Evolutionary conservation across 2,113 vertebrate genomes (phyloP).

Genomic region (Orthochromis malagaraziensis): DNA sequence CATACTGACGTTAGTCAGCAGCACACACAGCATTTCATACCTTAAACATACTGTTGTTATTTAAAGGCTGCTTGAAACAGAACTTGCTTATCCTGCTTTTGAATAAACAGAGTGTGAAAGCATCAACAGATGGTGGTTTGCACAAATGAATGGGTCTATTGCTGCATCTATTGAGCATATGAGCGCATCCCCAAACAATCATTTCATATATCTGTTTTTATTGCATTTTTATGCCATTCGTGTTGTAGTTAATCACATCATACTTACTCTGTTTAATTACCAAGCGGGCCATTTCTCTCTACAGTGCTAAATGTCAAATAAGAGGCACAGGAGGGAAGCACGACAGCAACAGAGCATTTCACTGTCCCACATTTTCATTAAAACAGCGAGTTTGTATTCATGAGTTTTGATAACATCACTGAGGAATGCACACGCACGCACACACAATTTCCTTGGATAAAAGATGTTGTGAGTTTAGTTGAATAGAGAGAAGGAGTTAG

Average conservation of each 20-base stretch:
- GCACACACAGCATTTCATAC: neutral
- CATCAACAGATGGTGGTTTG: neutral
- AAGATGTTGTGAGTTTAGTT: slow-evolving; percentile 23
- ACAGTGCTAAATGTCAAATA: slow-evolving; percentile 49
- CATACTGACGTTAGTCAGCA: neutral
- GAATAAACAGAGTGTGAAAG: neutral
- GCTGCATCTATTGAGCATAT: neutral
- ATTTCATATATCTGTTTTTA: slow-evolving; percentile 16
- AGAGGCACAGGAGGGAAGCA: slow-evolving; percentile 30
- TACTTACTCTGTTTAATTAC: slow-evolving; percentile 33
- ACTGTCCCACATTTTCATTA: slow-evolving; percentile 22
- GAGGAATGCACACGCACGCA: neutral
- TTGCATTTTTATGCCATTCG: slow-evolving; percentile 6
- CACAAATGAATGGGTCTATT: neutral
- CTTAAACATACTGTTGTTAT: neutral
- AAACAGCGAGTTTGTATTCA: slow-evolving; percentile 20
- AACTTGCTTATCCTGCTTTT: neutral
- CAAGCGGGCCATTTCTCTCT: slow-evolving; percentile 13
- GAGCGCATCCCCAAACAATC: neutral
- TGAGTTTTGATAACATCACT: slow-evolving; percentile 28
- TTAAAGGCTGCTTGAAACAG: neutral
- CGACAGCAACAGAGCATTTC: slow-evolving; percentile 2
- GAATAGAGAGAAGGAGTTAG: neutral
- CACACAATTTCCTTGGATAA: neutral
- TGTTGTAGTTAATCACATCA: slow-evolving; percentile 29